Base-by-base conservation (phyloP, 2,113 vertebrate genomes). In the Rhombomys opimus region DNA sequence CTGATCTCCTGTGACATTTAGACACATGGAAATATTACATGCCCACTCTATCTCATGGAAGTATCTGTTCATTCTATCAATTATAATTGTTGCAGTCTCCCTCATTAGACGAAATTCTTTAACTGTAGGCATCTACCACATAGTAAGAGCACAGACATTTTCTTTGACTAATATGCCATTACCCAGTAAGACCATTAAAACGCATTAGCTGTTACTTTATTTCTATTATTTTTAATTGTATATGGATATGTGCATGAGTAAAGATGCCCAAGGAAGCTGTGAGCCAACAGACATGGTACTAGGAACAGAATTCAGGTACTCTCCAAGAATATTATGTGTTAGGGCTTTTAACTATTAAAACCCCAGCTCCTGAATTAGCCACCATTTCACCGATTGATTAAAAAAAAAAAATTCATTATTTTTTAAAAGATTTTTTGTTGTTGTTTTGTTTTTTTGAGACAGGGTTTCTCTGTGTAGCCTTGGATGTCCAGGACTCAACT, bases 51-150 rank as follows among this genome's bases (percentile, higher is more conserved):
- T 25, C 63, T 91, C 65, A 84, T 57, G 27, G 17, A 70, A 89
- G n/a, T 22, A 80, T 68, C 17, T 10, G 30, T 89, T 22, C 25
- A 88, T 72, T 72, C 41, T 4, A 91, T 35, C 23, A 92, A 67
- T 91, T 90, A 67, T 20, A 86, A 94, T 3, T 30, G 7, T 0
- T 91, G 4, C 6, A 38, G 78, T 41, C 20, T 91, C 68, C 59
- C 17, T 78, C 18, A 75, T 12, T 68, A 78, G 54, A 86, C 10
- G 89, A 96, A 89, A 35, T 94, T 91, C 72, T 96, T 89, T 77
- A 92, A 91, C n/a, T 73, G 3, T 70, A 95, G 70, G 54, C 4
- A 30, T 50, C 30, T 90, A 70, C 20, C 63, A 92, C 14, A 89
- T 25, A 95, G 57, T 73, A 59, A 13, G n/a, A 41, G 41, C 12